Base-by-base conservation (phyloP, 2,888 invertebrate species). In the Noctua fimbriata region DNA sequence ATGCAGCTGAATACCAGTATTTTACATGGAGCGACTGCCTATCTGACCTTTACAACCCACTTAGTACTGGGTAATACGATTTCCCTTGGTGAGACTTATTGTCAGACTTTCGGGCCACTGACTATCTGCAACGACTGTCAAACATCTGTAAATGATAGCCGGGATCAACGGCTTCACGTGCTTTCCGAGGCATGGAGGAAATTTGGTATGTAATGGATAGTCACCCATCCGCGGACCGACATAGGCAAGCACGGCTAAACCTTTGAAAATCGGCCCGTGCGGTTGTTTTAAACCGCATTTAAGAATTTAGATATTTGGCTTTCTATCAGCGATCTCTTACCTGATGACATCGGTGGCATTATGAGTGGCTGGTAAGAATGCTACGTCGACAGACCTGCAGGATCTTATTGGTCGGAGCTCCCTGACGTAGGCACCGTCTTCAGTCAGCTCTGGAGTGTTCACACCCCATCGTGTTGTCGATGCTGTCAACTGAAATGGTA, bases 331-430 rank as follows among this genome's bases (percentile, higher is more conserved):
- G 3, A 52, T 41, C 7, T 49, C 36, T 82, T 80, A 95, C 96
- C 95, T 94, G 69, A 97, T 95, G 21, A 94, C 95, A 81, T 95
- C 95, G 18, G 95, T 95, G n/a, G 94, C 92, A 65, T 95, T 94
- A 73, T 96, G 95, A 0, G 91, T 89, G 0, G 96, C 96, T 1
- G 96, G 96, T 36, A 97, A 79, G 80, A 96, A 96, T 5, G 96
- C 96, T 2, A 97, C 91, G 49, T 96, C 95, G 0, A 96, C 92
- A 2, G 96, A 95, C 69, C 92, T 90, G 83, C 96, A 97, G 0
- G 96, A 95, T 9, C 96, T 89, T 28, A 91, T 91, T 0, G 95
- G 96, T 44, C 95, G 88, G 9, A 97, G 85, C 73, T 97, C 96
- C n/a, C 96, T 89, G 0, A 96, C 96, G 3, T 89, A 89, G 0